phyloP scores from a whole-genome alignment of 2,888 invertebrate species.

The Tetramorium bicarinatum region DNA sequence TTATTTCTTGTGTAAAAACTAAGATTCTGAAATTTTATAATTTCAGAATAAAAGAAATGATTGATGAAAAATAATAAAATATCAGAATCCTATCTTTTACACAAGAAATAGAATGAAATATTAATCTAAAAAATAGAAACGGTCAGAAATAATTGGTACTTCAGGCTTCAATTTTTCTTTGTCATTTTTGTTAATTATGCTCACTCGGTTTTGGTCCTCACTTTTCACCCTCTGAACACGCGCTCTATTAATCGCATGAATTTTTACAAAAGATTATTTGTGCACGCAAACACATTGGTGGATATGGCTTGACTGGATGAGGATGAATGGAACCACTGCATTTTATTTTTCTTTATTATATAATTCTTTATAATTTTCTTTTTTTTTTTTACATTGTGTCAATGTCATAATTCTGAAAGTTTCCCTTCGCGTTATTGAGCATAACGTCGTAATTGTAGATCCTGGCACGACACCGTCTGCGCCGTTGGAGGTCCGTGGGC shows the following conservation, averaged over 20 bases:
- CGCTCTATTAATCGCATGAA: slow-evolving; percentile 12
- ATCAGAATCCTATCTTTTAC: too few relatives aligned
- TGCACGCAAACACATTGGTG: slow-evolving; percentile 14
- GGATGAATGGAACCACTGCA: neutral
- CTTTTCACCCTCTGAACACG: neutral
- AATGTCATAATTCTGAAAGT: neutral
- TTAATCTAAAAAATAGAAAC: too few relatives aligned
- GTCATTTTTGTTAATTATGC: neutral
- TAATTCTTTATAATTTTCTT: neutral
- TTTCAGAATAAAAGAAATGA: too few relatives aligned
- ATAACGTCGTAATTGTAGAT: slow-evolving; percentile 57
- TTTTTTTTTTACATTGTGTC: neutral
- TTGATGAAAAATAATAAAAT: too few relatives aligned
- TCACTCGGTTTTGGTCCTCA: neutral
- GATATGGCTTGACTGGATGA: slow-evolving; percentile 16
- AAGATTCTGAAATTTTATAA: too few relatives aligned
- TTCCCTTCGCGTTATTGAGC: neutral
- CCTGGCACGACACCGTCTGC: slow-evolving; percentile 63
- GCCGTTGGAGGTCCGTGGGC: slow-evolving; percentile 37
- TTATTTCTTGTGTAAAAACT: too few relatives aligned
- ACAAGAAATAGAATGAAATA: too few relatives aligned
- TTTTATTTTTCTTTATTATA: neutral
- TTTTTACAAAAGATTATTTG: neutral
- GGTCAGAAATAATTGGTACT: too few relatives aligned
- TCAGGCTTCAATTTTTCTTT: neutral